Evolutionary conservation across 2,888 invertebrate species (phyloP), one percentile per base, ranked within the genome.

Genomic region (Podotricha telesiphe): DNA sequence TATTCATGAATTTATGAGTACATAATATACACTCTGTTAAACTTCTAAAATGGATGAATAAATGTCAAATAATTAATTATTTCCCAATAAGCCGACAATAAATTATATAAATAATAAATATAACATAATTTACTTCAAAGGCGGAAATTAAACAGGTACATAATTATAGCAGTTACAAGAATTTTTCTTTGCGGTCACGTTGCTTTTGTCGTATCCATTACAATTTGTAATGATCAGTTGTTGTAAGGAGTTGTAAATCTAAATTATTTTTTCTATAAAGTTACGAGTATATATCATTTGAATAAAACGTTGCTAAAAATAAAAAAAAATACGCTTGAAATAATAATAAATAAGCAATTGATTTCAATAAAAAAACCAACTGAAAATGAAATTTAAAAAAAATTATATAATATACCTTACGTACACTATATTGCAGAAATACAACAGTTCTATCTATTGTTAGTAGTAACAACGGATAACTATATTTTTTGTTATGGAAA

Each of bases 111-210:
- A 42, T 8, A 34, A 22, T 13, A 48, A 48, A 62, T 48, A 22
- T 1, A 15, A 4, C 19, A 34, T 4, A 48, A 62, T 6, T 13
- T 7, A 34, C 8, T 19, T 8, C 42, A 53, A 4, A 64, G n/a
- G 53, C 66, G 66, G 65, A 68, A 68, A 45, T 56, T 64, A 28
- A 47, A 66, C 34, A 42, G 10, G 47, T 47, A 28, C n/a, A 50
- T 20, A 67, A 19, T 58, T 45, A n/a, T 47, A 47, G 45, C 34
- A 45, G 64, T 51, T 67, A 61, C 28, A 45, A 65, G 47, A 59
- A 65, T 68, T 71, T 73, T 74, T 72, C 70, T 71, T 75, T 73
- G 75, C 69, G 74, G 69, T 71, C 50, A 56, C 67, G 71, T 70
- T 65, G 59, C 65, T 67, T 66, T 72, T 75, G 64, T 71, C 55